phyloP scores from a whole-genome alignment of 2,888 invertebrate species.

The Hesperia comma region DNA sequence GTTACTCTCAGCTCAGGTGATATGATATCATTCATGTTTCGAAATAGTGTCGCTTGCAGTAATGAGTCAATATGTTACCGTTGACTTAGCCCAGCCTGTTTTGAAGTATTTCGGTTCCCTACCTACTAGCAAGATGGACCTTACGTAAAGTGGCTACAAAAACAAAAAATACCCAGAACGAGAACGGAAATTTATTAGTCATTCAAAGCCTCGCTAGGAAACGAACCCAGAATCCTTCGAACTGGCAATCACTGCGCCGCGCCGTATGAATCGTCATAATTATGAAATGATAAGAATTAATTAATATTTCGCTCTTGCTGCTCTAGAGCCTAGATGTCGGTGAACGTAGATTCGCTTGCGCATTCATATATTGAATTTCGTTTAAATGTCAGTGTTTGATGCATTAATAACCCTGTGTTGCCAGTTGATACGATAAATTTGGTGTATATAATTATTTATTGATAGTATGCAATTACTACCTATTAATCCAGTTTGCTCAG shows the following conservation, averaged over 20 bases:
- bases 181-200: no score
- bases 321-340: background rate
- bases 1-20: constrained; percentile 10
- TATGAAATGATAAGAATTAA: no score
- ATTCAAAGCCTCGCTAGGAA: no score
- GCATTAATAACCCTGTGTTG: background rate
- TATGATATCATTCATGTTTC: constrained; percentile 32
- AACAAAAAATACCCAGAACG: no score
- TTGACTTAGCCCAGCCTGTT: background rate
- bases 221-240: no score
- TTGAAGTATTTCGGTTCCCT: background rate
- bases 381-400: constrained; percentile 1
- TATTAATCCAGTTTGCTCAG: background rate
- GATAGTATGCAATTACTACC: no score
- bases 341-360: background rate
- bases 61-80: background rate
- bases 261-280: no score
- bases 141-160: no score
- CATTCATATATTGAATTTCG: background rate
- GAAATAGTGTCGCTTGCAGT: constrained; percentile 15
- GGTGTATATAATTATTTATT: background rate
- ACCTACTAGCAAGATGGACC: no score
- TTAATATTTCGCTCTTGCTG: no score
- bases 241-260: no score
- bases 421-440: background rate